Percentiles rank a stretch among this genome's conserved stretches.
These are phyloP conservation scores for Edolisoma coerulescens DNA, from an alignment of 2,113 vertebrate species.

Conservation along the genomic window DNA sequence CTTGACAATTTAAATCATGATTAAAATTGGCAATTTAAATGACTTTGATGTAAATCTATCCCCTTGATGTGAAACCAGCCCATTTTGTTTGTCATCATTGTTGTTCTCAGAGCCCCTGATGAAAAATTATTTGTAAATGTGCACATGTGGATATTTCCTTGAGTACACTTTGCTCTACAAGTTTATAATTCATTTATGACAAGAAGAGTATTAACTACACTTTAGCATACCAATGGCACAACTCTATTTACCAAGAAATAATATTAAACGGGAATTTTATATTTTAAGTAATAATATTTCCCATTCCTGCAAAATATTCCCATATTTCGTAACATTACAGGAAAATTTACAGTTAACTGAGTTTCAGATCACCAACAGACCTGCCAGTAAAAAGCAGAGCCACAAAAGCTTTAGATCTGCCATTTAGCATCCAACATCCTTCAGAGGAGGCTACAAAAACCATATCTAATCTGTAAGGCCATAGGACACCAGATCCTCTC, in stretches of 20 bases:
- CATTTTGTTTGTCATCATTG: neutral
- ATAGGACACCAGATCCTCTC: neutral
- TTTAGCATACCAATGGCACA: neutral
- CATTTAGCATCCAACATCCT: neutral
- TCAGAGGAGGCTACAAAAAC: neutral
- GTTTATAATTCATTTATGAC: neutral
- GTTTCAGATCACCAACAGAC: neutral
- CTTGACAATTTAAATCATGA: constrained; percentile 22
- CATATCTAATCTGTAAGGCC: neutral
- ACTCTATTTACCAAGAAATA: neutral
- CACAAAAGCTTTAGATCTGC: neutral
- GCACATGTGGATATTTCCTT: neutral
- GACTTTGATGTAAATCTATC: constrained; percentile 6
- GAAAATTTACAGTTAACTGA: neutral
- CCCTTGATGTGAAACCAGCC: neutral
- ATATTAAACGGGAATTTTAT: neutral
- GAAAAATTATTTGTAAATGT: neutral
- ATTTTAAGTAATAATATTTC: neutral
- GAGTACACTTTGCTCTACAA: neutral
- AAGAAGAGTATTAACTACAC: neutral
- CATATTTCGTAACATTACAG: neutral
- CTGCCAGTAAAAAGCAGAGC: neutral
- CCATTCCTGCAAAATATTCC: neutral
- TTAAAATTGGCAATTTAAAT: constrained; percentile 45
- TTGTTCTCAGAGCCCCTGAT: neutral